Evolutionary conservation across 2,113 vertebrate genomes (phyloP).

Genomic region (Anser brachyrhynchus): DNA sequence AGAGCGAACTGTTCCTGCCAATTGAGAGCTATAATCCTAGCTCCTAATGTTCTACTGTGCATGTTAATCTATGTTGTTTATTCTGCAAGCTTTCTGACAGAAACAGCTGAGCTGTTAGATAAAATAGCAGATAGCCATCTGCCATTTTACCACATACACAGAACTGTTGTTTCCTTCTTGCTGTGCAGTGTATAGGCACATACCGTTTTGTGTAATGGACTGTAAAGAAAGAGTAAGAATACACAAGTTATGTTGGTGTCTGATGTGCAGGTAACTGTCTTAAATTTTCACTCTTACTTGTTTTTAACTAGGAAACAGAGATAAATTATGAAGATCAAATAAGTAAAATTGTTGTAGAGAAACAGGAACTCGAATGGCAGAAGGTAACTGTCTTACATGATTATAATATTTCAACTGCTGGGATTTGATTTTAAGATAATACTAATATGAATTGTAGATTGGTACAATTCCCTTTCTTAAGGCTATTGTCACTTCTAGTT

Average conservation of each 20-base stretch:
- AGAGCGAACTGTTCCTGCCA: neutral
- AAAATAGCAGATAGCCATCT: neutral
- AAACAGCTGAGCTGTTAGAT: neutral
- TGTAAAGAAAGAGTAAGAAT: neutral
- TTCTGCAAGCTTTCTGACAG: neutral
- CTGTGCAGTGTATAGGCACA: neutral
- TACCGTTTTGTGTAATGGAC: neutral
- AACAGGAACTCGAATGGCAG: constrained; percentile 92
- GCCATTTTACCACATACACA: neutral
- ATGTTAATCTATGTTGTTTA: neutral
- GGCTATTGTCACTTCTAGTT: neutral
- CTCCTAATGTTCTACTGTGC: neutral
- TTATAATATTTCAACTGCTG: neutral
- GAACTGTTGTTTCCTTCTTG: neutral
- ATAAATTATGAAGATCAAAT: constrained; percentile 87
- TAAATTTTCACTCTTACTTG: neutral
- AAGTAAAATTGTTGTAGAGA: constrained; percentile 87
- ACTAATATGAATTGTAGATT: neutral
- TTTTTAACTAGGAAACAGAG: constrained; percentile 84
- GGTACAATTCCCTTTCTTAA: neutral
- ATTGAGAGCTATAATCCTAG: neutral
- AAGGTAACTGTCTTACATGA: constrained; percentile 69
- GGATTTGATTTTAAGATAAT: neutral
- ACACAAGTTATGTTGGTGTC: neutral
- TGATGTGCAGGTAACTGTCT: neutral